These are phyloP conservation scores for Silurus lanzhouensis DNA, from an alignment of 2,797 vertebrate genomes.

Conservation along the genomic window DNA sequence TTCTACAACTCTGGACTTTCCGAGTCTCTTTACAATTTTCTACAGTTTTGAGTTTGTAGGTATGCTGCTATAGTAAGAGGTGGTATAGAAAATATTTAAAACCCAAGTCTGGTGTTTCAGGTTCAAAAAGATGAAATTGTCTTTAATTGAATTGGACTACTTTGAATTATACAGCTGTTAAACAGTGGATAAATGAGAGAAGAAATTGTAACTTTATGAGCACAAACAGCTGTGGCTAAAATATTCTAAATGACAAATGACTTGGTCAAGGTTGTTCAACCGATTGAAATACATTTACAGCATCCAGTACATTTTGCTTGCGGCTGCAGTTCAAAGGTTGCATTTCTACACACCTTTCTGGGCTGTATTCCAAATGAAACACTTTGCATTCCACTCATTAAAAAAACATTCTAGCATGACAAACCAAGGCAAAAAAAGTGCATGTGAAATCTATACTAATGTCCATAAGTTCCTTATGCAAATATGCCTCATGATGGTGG, in stretches of 20 bases:
- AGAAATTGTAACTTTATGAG: not conserved
- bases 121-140: not conserved
- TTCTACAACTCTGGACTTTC: conserved; percentile 1
- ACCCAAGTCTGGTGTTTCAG: not conserved
- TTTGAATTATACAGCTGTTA: conserved; percentile 2
- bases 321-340: conserved; percentile 8
- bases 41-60: too few relatives aligned
- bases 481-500: not conserved
- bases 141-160: not conserved
- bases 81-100: not conserved
- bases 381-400: not conserved
- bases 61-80: not conserved
- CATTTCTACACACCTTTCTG: not conserved
- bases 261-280: not conserved
- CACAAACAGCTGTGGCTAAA: not conserved
- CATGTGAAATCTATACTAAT: not conserved
- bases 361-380: conserved; percentile 4
- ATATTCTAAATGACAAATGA: not conserved
- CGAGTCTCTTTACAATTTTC: too few relatives aligned
- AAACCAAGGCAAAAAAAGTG: not conserved
- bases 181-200: not conserved
- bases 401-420: not conserved
- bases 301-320: not conserved
- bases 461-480: not conserved
- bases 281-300: not conserved